Evolutionary conservation across 2,888 invertebrate genomes (phyloP).

Genomic region (Aspidiotus rigidus): DNA sequence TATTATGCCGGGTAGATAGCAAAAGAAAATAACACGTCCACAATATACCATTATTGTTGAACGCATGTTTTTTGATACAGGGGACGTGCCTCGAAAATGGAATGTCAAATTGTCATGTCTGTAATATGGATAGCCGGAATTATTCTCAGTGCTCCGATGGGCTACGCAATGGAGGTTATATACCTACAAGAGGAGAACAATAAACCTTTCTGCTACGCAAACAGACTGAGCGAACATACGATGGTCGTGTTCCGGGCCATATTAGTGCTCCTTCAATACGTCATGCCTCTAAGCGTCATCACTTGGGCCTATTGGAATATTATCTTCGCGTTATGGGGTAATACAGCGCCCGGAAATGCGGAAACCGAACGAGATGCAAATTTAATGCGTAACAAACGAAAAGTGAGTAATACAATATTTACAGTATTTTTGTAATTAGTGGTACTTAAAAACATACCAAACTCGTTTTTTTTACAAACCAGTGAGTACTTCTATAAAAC

Average conservation of each 20-base stretch:
- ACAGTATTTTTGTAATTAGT: background rate
- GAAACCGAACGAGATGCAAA: conserved; percentile 46
- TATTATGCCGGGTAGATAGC: too few species aligned
- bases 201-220: conserved; percentile 51
- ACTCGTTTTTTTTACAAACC: background rate
- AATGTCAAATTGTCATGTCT: conserved; percentile 45
- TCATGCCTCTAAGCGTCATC: conserved; percentile 50
- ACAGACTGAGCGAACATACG: conserved; percentile 49
- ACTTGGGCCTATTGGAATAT: conserved; percentile 50
- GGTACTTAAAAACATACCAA: background rate
- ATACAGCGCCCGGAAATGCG: conserved; percentile 46
- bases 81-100: conserved; percentile 43
- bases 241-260: conserved; percentile 51
- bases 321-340: conserved; percentile 48
- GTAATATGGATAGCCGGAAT: conserved; percentile 47
- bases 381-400: conserved; percentile 48
- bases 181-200: conserved; percentile 31
- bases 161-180: conserved; percentile 41
- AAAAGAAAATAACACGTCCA: too few species aligned
- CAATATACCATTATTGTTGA: too few species aligned
- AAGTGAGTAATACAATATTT: conserved; percentile 43
- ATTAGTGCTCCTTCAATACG: conserved; percentile 51
- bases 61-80: conserved; percentile 36
- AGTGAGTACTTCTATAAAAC: too few species aligned
- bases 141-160: conserved; percentile 43